Base-by-base conservation (phyloP, 2,113 vertebrate genomes). In the Paratilapia polleni region DNA sequence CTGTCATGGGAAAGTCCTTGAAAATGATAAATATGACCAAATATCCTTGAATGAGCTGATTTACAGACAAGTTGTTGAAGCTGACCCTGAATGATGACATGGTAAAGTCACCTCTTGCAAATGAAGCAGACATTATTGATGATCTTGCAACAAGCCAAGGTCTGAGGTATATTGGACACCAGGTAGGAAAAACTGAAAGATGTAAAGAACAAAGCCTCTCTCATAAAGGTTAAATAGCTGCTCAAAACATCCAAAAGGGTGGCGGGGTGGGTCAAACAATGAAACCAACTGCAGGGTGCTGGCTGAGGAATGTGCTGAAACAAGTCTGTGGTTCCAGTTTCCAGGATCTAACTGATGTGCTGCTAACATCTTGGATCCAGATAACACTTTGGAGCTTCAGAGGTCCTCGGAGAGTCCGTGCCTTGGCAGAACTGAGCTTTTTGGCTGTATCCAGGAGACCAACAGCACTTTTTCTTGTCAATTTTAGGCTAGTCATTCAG, bases 1-100 rank as follows among this genome's bases (percentile, higher is more conserved):
- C 19, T 20, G 31, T 34, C 22, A 36, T n/a, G 60, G 64, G 59
- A 38, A 78, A 56, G 70, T 60, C 75, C 75, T 87, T 61, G 63
- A 61, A 63, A 86, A 77, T 12, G 6, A 1, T 5, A 14, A 15
- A 8, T 52, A 0, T 20, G 66, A 73, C 17, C 54, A 12, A 5
- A 20, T 11, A 57, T 22, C 11, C 66, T n/a, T 14, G 47, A 73
- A 0, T 31, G 24, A 54, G 68, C 68, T n/a, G 68, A 0, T 73
- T 52, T 34, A 49, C 47, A n/a, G 47, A 52, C 68, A 52, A 19
- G 19, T 5, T 73, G 26, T 41, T 52, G 43, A 73, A 73, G 66
- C 43, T 54, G 68, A 73, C 66, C 66, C 43, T 3, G 43, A 54
- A 10, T 2, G 31, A 63, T 3, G 19, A 24, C n/a, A 14, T 6